Base-by-base conservation (phyloP, 2,888 invertebrate genomes). In the Carabus problematicus region DNA sequence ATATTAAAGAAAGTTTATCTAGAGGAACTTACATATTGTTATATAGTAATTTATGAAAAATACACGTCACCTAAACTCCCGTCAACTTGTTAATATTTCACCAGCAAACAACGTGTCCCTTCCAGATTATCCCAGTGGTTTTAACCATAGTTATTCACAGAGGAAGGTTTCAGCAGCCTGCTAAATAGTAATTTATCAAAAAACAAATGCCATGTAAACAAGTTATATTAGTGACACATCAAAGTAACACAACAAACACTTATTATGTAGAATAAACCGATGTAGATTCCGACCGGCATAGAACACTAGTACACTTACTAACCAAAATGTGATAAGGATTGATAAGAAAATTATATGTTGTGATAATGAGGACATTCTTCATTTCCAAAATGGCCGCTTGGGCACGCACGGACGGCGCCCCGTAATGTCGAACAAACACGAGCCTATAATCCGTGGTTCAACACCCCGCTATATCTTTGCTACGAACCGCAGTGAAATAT, bases 291-390 rank as follows among this genome's bases (percentile, higher is more conserved):
- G 55, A n/a, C 29, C 29, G 3, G 3, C 29, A 29, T 6, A 6
- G 2, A 29, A 29, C 29, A 29, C 49, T 59, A 60, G 42, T 67
- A 67, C n/a, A n/a, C n/a, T 67, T 67, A 67, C 60, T 6, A 52
- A 39, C 39, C 59, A 59, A 52, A 67, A 59, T 60, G 60, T 59
- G 67, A 67, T 67, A 67, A 63, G 63, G 58, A 59, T 63, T 67
- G 70, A 70, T 70, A 70, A 70, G 70, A 70, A 70, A 70, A 70
- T 70, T 70, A 70, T 63, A 68, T 68, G 70, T 70, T 70, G 70
- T 70, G 67, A 68, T 70, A 70, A 70, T 63, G 70, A 70, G 70
- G 70, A 70, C 70, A 70, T 70, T 70, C 67, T 63, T 70, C 70
- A 70, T 70, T 70, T 70, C 56, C 62, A 67, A 70, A 70, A 67